These are phyloP conservation scores for Malachius bipustulatus DNA, from an alignment of 2,888 invertebrate species.

Conservation along the genomic window DNA sequence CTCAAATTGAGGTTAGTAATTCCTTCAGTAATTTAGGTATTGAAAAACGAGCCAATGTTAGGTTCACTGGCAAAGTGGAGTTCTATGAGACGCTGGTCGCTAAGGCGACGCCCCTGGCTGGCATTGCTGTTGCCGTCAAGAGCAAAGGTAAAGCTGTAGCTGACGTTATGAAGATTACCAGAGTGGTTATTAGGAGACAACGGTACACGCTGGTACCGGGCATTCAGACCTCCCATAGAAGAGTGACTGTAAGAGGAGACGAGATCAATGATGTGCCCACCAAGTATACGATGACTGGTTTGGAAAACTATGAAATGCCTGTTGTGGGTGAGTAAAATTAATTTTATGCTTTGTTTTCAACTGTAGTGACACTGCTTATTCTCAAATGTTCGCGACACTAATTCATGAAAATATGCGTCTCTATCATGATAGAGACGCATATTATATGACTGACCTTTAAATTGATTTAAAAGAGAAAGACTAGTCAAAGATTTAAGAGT, in stretches of 20 bases:
- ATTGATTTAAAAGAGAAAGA: no score
- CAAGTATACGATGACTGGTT: constrained; percentile 51
- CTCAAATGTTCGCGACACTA: no score
- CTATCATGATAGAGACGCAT: no score
- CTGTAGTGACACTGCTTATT: no score
- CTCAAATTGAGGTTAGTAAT: constrained; percentile 40
- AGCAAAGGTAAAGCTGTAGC: constrained; percentile 41
- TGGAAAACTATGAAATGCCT: constrained; percentile 55
- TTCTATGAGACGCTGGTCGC: constrained; percentile 54
- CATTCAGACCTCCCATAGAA: constrained; percentile 48
- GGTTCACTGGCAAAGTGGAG: constrained; percentile 53
- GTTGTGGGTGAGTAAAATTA: constrained; percentile 47
- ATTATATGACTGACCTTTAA: no score
- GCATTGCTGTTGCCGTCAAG: constrained; percentile 45
- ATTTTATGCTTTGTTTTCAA: no score
- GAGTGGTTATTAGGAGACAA: constrained; percentile 43
- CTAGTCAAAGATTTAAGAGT: no score
- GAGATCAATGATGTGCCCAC: constrained; percentile 55
- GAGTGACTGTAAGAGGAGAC: constrained; percentile 48
- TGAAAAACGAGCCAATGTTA: constrained; percentile 51
- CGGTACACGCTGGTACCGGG: constrained; percentile 51
- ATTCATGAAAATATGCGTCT: no score
- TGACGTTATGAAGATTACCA: constrained; percentile 42
- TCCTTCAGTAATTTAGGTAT: constrained; percentile 34
- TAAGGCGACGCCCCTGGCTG: constrained; percentile 47